A percentile compares a stretch with the other conserved stretches of the same genome.
These are phyloP conservation scores for Athalia rosae DNA, from an alignment of 2,888 invertebrate genomes.

Conservation along the genomic window DNA sequence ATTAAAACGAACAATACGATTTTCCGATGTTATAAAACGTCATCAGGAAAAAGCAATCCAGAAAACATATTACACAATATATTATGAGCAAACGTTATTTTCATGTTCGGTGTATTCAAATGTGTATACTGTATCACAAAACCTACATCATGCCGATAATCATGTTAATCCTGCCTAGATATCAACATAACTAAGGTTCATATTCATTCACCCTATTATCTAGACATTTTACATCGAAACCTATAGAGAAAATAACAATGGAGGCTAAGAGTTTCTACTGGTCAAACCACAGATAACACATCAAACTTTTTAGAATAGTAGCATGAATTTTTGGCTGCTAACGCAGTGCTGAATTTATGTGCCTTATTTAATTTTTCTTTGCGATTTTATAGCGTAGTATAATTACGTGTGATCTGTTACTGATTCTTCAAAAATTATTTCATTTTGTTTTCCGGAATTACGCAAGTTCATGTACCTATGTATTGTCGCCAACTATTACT, in stretches of 20 bases:
- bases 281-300: slow-evolving; percentile 43
- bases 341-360: background rate
- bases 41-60: background rate
- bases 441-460: too few relatives aligned
- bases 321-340: slow-evolving; percentile 27
- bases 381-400: slow-evolving; percentile 16
- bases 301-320: slow-evolving; percentile 11
- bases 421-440: too few relatives aligned
- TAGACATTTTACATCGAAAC: slow-evolving; percentile 41
- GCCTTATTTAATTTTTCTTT: background rate
- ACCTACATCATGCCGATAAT: slow-evolving; percentile 16
- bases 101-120: slow-evolving; percentile 19
- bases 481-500: too few relatives aligned
- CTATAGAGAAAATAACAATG: slow-evolving; percentile 36
- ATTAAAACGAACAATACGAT: too few relatives aligned
- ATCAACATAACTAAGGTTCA: slow-evolving; percentile 7
- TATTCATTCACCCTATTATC: slow-evolving; percentile 6
- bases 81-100: background rate
- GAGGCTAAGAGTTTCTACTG: slow-evolving; percentile 42
- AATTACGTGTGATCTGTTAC: background rate
- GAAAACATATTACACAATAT: background rate
- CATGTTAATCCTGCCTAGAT: slow-evolving; percentile 8
- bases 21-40: too few relatives aligned
- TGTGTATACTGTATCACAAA: slow-evolving; percentile 38
- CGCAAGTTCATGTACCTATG: too few relatives aligned